Conservation (phyloP, 2,113 vertebrate genomes). For the Sterna hirundo region DNA sequence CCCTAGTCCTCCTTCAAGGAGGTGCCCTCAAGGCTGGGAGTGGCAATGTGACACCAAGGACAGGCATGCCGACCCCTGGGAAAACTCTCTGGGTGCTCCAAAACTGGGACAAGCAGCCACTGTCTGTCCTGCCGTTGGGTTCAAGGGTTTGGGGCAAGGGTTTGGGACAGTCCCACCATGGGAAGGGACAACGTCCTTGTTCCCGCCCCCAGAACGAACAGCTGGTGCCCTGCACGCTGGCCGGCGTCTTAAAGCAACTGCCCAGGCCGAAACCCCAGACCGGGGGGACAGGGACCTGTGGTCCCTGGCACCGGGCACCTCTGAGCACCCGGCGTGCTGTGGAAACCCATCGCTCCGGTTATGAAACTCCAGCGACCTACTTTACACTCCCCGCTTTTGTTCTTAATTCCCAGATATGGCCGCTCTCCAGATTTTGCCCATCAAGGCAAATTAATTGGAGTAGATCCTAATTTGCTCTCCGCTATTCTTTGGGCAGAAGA, state of each 20-base stretch:
- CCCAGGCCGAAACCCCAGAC: background rate
- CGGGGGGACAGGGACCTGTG: fast-evolving
- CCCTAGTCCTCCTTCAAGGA: background rate
- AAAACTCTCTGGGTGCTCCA: background rate
- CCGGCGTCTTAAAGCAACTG: background rate
- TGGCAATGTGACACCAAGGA: background rate
- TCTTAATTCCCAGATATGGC: constrained; percentile 75
- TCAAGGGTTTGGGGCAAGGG: background rate
- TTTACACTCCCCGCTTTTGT: constrained; percentile 70
- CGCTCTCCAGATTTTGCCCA: constrained; percentile 68
- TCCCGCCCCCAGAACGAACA: background rate
- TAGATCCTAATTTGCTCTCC: constrained; percentile 76
- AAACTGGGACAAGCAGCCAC: fast-evolving
- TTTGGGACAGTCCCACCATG: background rate
- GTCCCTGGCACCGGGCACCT: fast-evolving
- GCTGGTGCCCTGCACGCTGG: fast-evolving
- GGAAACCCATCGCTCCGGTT: constrained; percentile 10
- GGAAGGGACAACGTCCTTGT: fast-evolving
- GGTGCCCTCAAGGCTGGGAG: fast-evolving
- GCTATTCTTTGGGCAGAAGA: constrained; percentile 71
- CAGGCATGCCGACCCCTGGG: fast-evolving
- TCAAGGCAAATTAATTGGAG: constrained; percentile 66
- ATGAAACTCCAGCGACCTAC: constrained; percentile 71
- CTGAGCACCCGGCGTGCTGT: fast-evolving
- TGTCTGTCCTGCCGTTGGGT: background rate